These are phyloP conservation scores for Saguinus imperator DNA, from an alignment of 2,113 vertebrate species.

Conservation along the genomic window DNA sequence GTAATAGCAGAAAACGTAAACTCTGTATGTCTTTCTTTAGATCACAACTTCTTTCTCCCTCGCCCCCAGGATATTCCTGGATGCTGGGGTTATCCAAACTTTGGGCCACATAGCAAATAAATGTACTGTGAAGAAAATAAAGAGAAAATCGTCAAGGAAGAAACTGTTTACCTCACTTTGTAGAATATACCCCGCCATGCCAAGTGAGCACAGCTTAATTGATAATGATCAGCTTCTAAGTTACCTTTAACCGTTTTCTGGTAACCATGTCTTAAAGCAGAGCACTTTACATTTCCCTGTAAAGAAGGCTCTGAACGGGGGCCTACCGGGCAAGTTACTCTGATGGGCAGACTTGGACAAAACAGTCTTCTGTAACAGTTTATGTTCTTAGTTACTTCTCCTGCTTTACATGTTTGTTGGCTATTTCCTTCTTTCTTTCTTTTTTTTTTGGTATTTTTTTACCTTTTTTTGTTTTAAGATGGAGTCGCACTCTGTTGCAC, in stretches of 20 bases:
- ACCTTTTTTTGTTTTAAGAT: too few relatives aligned
- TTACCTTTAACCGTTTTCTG: slow-evolving; percentile 42
- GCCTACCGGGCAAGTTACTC: neutral
- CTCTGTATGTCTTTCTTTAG: neutral
- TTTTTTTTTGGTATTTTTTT: neutral
- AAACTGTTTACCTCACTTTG: neutral
- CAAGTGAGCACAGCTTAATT: slow-evolving; percentile 27
- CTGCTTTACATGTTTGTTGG: neutral
- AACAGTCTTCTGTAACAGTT: fast-evolving
- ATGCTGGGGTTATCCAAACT: neutral
- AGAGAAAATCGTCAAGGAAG: neutral
- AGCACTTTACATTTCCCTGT: neutral
- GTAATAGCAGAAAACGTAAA: neutral
- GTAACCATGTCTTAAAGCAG: neutral
- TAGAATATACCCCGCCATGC: neutral
- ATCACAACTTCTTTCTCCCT: neutral
- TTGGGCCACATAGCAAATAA: slow-evolving; percentile 6
- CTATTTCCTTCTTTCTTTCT: neutral
- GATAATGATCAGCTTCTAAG: slow-evolving; percentile 48
- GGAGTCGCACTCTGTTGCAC: too few relatives aligned
- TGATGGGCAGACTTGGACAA: neutral
- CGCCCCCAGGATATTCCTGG: neutral
- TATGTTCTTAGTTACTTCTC: neutral
- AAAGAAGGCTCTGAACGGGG: neutral
- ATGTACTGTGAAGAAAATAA: neutral